Evolutionary conservation across 2,113 vertebrate species (phyloP), one percentile per base, ranked within the genome.

Genomic region (Diphyllodes magnificus): DNA sequence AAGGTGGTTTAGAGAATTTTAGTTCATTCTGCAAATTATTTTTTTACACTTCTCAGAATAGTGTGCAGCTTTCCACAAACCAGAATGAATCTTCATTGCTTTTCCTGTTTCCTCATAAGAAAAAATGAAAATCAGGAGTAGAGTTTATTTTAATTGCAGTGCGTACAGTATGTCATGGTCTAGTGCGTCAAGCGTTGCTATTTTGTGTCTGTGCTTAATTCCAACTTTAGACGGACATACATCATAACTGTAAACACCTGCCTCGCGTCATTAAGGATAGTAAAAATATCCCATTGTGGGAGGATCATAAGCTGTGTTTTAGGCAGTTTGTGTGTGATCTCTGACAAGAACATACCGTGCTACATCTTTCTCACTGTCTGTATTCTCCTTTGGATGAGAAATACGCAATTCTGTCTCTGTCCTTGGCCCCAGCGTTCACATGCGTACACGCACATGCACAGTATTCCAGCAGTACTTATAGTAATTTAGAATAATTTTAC

Each of bases 231-330:
- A 93, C 4, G 63, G 94, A 97, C 63, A 88, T 65, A 92, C 68
- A 86, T 71, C 66, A 88, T 79, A 92, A 86, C 88, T 82, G 64
- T 94, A 97, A 92, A 93, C 97, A 95, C 95, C 95, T 96, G 86
- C 93, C 77, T 83, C 63, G 60, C 86, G 96, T 94, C 95, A 82
- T 96, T 96, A 93, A 80, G 85, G 95, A 35, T 11, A 70, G 82
- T 45, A 96, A 96, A 97, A 97, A 96, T 94, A 95, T 95, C 95
- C 77, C 75, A 54, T 92, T 65, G 89, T 95, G 87, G 93, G 97
- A 97, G 85, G 91, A 96, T 77, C 92, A 53, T 42, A 82, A 92
- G 63, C 90, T 95, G 83, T 66, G 28, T 86, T 60, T 95, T 77
- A 93, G 84, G 59, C 73, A 92, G 71, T 87, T 82, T 88, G 80